Percentiles rank a stretch among this genome's conserved stretches.
Evolutionary conservation across 2,888 invertebrate genomes (phyloP).

Genomic region (Drosophila mayaguana): DNA sequence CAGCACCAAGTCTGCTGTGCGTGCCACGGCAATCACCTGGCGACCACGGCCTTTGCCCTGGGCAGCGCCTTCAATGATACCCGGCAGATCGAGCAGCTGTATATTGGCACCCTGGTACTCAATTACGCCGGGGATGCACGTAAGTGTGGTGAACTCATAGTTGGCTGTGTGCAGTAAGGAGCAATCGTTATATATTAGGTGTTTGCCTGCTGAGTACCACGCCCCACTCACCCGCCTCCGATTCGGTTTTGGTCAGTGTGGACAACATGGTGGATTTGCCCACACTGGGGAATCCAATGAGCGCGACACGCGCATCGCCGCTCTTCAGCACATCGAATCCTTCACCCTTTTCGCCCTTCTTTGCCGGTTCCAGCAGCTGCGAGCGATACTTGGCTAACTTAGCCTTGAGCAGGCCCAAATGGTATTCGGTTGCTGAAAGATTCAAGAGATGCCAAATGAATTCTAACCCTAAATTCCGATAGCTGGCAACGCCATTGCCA

Average conservation of each 20-base stretch:
- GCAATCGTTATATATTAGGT: neutral
- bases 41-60: constrained; percentile 96
- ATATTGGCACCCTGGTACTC: constrained; percentile 99
- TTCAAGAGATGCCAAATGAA: constrained; percentile 30
- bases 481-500: constrained; percentile 52
- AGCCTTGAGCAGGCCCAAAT: constrained; percentile 98
- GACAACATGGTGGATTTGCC: constrained; percentile 95
- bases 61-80: constrained; percentile 99
- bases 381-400: constrained; percentile 97
- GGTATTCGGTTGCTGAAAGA: constrained; percentile 97
- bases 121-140: constrained; percentile 99
- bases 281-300: constrained; percentile 98
- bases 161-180: constrained; percentile 87
- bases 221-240: constrained; percentile 88
- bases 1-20: constrained; percentile 98
- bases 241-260: constrained; percentile 97
- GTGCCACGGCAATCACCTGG: constrained; percentile 99
- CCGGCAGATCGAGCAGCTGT: constrained; percentile 98
- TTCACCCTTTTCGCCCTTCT: constrained; percentile 97
- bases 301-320: constrained; percentile 98
- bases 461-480: constrained; percentile 80
- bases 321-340: constrained; percentile 99
- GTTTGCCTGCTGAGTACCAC: neutral
- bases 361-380: constrained; percentile 96
- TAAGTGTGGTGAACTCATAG: constrained; percentile 99